Conservation (phyloP, 2,113 vertebrate genomes). For the Pipra filicauda region DNA sequence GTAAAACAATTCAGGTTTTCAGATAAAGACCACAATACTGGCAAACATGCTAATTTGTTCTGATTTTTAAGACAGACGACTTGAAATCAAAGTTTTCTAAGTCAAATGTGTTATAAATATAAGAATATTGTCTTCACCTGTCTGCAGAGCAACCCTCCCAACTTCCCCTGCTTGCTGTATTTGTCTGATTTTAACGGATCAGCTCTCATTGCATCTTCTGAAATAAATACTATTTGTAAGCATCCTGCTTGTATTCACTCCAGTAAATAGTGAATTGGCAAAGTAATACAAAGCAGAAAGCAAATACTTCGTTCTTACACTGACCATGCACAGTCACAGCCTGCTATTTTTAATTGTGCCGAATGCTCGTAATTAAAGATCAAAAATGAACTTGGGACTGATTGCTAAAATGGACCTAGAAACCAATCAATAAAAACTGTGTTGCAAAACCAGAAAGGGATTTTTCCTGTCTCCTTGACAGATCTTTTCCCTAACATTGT, state of each 20-base stretch:
- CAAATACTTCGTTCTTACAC: background rate
- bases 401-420: background rate
- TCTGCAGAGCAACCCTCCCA: background rate
- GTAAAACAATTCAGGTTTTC: background rate
- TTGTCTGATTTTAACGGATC: background rate
- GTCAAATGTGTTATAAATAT: background rate
- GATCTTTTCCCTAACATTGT: background rate
- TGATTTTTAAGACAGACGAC: background rate
- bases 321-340: background rate
- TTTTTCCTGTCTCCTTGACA: background rate
- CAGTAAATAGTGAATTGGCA: background rate
- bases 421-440: background rate
- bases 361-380: background rate
- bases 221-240: background rate
- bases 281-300: background rate
- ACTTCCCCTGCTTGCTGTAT: background rate
- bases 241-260: background rate
- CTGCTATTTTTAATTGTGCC: background rate
- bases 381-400: constrained; percentile 21
- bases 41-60: background rate
- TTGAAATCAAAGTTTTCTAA: background rate
- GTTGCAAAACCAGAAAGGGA: background rate
- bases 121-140: background rate
- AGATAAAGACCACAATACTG: background rate
- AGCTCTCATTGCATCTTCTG: background rate